phyloP scores from a whole-genome alignment of 53 echinoderm and acorn worm species.

The Apostichopus leukothele region DNA sequence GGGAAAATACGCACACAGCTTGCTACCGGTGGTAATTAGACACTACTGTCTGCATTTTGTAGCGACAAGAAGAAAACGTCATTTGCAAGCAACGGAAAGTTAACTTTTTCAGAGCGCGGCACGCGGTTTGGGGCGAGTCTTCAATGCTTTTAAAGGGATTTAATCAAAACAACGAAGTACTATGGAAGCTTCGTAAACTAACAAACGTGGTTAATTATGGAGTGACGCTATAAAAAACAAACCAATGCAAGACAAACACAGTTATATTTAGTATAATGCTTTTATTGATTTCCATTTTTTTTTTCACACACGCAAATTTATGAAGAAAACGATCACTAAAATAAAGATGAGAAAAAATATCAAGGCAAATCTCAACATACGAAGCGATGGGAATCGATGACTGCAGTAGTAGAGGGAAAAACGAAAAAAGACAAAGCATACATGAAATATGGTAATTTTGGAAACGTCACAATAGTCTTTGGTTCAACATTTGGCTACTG shows the following conservation, averaged over 20 bases:
- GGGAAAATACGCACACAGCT: no score
- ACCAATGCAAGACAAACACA: no score
- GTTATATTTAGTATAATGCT: constrained; percentile 17
- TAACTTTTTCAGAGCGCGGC: no score
- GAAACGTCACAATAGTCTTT: neutral
- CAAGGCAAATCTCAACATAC: constrained; percentile 27
- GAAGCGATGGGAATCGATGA: neutral
- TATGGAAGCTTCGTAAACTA: no score
- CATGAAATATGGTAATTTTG: neutral
- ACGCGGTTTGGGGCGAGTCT: no score
- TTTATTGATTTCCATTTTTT: constrained; percentile 25
- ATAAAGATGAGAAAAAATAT: neutral
- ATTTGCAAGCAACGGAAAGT: no score
- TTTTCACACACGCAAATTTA: constrained; percentile 32
- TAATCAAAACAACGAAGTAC: no score
- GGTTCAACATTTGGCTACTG: neutral
- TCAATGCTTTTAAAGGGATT: no score
- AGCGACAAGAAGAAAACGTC: no score
- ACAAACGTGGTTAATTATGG: no score
- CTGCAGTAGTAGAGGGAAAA: neutral
- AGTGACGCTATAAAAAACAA: neutral
- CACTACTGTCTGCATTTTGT: neutral
- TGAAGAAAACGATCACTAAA: constrained; percentile 32
- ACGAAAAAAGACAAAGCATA: neutral
- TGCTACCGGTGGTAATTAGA: no score